Conservation (phyloP, 2,888 invertebrate genomes). For the Fragum whitleyi region DNA sequence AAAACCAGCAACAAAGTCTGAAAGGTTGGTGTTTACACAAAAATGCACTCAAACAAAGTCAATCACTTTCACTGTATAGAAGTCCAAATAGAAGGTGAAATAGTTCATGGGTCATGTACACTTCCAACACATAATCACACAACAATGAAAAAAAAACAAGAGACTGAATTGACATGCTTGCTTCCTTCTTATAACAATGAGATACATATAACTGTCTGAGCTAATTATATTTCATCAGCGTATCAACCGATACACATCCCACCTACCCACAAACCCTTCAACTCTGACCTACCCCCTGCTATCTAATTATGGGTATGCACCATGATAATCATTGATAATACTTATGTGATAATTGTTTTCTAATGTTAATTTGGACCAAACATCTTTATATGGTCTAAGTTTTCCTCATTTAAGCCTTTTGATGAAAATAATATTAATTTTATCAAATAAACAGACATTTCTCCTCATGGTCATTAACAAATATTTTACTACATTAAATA, state of each 20-base stretch:
- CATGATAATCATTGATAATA: background rate
- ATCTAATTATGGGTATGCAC: conserved; percentile 23
- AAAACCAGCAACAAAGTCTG: too few relatives aligned
- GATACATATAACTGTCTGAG: conserved; percentile 14
- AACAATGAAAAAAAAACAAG: background rate
- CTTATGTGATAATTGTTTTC: background rate
- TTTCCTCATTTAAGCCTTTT: too few relatives aligned
- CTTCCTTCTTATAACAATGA: conserved; percentile 30
- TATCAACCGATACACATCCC: conserved; percentile 17
- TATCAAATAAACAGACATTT: too few relatives aligned
- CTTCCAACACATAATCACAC: conserved; percentile 5
- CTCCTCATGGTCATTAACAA: too few relatives aligned
- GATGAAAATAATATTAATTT: too few relatives aligned
- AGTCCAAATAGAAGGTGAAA: background rate
- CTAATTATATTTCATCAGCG: conserved; percentile 29
- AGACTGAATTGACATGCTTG: conserved; percentile 16
- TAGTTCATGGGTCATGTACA: conserved; percentile 3
- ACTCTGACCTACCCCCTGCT: background rate
- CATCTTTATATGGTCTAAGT: too few relatives aligned
- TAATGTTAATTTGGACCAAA: background rate
- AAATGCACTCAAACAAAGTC: too few relatives aligned
- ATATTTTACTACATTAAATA: too few relatives aligned
- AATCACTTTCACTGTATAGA: too few relatives aligned
- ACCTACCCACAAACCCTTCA: background rate
- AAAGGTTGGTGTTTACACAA: too few relatives aligned